phyloP scores from a whole-genome alignment of 2,113 vertebrate species.

The Ameiurus melas region DNA sequence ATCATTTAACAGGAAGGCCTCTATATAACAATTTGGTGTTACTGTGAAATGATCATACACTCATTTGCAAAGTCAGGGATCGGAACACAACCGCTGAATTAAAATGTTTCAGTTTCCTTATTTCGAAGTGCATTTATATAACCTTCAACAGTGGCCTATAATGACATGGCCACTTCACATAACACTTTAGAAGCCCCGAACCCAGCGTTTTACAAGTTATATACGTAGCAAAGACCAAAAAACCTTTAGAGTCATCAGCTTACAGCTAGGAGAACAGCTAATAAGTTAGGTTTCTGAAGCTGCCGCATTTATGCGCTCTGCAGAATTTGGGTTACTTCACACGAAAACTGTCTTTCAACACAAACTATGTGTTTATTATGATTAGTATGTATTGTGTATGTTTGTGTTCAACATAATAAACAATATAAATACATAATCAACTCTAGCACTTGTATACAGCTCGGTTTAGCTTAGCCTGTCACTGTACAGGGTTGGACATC shows the following conservation, averaged over 20 bases:
- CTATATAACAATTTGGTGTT: not conserved
- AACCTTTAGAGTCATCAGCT: not conserved
- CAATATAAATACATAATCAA: not conserved
- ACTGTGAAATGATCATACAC: not conserved
- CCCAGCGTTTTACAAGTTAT: not conserved
- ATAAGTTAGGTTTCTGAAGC: not conserved
- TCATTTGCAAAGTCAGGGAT: constrained; percentile 10
- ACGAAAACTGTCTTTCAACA: not conserved
- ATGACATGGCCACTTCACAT: not conserved
- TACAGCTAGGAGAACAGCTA: not conserved
- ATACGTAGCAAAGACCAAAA: not conserved
- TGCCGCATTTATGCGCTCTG: not conserved
- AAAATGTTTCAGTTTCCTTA: constrained; percentile 28
- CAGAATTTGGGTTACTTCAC: not conserved
- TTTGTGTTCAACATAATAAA: not conserved
- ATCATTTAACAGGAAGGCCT: not conserved
- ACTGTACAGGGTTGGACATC: not conserved
- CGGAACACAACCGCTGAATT: not conserved
- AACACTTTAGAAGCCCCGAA: not conserved
- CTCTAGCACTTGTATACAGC: not conserved
- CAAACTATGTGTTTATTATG: not conserved
- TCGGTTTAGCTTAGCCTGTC: not conserved
- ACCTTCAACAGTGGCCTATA: not conserved
- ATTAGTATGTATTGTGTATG: not conserved
- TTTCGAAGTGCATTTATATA: not conserved